phyloP scores from a whole-genome alignment of 1,140 invertebrate species.

The Chymomyza costata region DNA sequence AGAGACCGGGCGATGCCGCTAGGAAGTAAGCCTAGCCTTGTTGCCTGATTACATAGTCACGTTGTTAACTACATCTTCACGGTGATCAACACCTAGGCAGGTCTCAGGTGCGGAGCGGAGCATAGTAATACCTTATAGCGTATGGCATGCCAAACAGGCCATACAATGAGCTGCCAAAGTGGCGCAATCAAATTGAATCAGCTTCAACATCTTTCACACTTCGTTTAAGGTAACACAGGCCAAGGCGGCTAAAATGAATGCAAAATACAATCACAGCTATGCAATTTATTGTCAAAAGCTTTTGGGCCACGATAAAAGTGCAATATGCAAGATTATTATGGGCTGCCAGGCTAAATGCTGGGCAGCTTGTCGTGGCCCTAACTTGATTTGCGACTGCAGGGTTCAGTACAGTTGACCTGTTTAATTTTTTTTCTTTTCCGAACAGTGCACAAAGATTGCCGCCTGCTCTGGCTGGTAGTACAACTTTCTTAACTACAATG shows the following conservation, averaged over 20 bases:
- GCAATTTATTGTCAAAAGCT: constrained; percentile 64
- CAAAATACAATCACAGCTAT: constrained; percentile 36
- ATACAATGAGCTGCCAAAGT: constrained; percentile 40
- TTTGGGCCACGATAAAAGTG: constrained; percentile 56
- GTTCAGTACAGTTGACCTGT: constrained; percentile 16
- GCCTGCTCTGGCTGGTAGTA: constrained; percentile 1
- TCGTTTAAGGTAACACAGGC: constrained; percentile 60
- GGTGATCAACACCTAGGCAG: constrained; percentile 37
- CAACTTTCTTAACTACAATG: constrained; percentile 60
- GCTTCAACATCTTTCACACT: constrained; percentile 67
- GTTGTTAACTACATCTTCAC: constrained; percentile 72
- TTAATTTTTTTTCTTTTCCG: constrained; percentile 16
- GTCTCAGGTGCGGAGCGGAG: too few relatives aligned
- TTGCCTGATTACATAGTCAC: constrained; percentile 63
- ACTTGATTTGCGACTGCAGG: constrained; percentile 44
- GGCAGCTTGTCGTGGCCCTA: constrained; percentile 42
- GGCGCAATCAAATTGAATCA: constrained; percentile 65
- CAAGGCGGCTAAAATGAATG: constrained; percentile 19
- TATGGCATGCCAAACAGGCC: constrained; percentile 52
- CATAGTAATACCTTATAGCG: constrained; percentile 44
- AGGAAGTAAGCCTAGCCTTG: background rate
- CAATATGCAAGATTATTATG: constrained; percentile 71
- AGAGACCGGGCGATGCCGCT: constrained; percentile 25
- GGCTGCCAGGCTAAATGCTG: constrained; percentile 7
- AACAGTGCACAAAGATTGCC: too few relatives aligned